Evolutionary conservation across 2,888 invertebrate genomes (phyloP).

Genomic region (Lottia scabra): DNA sequence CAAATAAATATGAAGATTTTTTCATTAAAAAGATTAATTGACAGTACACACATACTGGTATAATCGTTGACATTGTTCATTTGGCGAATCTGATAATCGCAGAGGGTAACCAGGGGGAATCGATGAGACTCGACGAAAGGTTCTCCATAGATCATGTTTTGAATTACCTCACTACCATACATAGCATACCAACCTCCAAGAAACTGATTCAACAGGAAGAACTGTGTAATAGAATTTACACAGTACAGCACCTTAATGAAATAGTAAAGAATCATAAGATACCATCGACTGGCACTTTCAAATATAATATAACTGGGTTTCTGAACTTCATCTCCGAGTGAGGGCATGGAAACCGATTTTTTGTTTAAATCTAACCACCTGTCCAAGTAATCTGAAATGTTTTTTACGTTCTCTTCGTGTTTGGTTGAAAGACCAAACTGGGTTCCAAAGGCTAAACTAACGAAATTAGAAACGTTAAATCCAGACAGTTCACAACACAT

Average conservation of each 20-base stretch:
- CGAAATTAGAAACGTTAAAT: constrained; percentile 57
- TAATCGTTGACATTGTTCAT: constrained; percentile 37
- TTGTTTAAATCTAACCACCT: constrained; percentile 57
- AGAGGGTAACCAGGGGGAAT: constrained; percentile 45
- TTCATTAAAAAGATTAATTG: constrained; percentile 41
- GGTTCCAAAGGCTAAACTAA: constrained; percentile 47
- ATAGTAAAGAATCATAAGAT: constrained; percentile 56
- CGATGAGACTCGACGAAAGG: constrained; percentile 30
- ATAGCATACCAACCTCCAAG: constrained; percentile 57
- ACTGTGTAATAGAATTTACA: constrained; percentile 53
- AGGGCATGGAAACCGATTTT: constrained; percentile 49
- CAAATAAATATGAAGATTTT: constrained; percentile 42
- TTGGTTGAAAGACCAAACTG: constrained; percentile 51
- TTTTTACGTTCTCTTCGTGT: constrained; percentile 50
- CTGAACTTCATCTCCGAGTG: constrained; percentile 52
- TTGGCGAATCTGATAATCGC: constrained; percentile 41
- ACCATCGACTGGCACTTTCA: constrained; percentile 57
- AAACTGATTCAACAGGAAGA: constrained; percentile 59
- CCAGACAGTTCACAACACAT: constrained; percentile 62
- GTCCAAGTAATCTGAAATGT: constrained; percentile 56
- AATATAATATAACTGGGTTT: constrained; percentile 50
- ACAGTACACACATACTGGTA: constrained; percentile 41
- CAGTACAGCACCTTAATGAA: constrained; percentile 53
- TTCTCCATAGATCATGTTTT: constrained; percentile 43
- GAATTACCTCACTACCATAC: constrained; percentile 55